phyloP scores from a whole-genome alignment of 2,797 vertebrate species.

The Semotilus atromaculatus region DNA sequence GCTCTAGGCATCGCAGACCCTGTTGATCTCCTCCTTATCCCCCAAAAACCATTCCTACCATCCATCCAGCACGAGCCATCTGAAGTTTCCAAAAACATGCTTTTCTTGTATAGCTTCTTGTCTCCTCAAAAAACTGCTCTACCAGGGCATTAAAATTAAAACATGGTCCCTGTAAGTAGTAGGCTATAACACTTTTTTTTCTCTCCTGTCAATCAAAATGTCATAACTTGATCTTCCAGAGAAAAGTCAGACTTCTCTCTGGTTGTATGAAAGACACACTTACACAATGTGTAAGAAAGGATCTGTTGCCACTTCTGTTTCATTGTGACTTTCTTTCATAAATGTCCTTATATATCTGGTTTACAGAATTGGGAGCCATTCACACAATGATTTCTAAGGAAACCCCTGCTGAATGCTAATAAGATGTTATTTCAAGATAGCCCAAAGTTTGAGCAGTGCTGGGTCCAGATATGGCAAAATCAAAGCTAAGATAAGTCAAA shows the following conservation, averaged over 20 bases:
- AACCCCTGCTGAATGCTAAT: conserved; percentile 57
- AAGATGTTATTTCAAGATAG: conserved; percentile 57
- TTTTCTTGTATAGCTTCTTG: background rate
- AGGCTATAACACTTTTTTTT: background rate
- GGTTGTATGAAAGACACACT: background rate
- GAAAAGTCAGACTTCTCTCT: background rate
- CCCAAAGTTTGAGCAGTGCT: conserved; percentile 33
- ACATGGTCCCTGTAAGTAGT: conserved; percentile 22
- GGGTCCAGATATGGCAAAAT: conserved; percentile 52
- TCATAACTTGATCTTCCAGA: background rate
- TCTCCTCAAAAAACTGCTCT: background rate
- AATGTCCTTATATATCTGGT: conserved; percentile 30
- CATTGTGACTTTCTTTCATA: conserved; percentile 1
- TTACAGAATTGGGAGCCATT: conserved; percentile 21
- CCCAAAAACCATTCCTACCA: conserved; percentile 28
- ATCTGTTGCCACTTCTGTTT: background rate
- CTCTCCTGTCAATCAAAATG: background rate
- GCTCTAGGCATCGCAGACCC: conserved; percentile 37
- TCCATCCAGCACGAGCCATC: conserved; percentile 15
- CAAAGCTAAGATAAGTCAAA: conserved; percentile 53
- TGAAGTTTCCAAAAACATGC: background rate
- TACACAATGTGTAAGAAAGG: background rate
- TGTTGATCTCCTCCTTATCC: conserved; percentile 19
- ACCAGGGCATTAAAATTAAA: conserved; percentile 19
- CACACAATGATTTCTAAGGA: conserved; percentile 33